Base-by-base conservation (phyloP, 2,888 invertebrate genomes). In the Lamellibrachia columna region DNA sequence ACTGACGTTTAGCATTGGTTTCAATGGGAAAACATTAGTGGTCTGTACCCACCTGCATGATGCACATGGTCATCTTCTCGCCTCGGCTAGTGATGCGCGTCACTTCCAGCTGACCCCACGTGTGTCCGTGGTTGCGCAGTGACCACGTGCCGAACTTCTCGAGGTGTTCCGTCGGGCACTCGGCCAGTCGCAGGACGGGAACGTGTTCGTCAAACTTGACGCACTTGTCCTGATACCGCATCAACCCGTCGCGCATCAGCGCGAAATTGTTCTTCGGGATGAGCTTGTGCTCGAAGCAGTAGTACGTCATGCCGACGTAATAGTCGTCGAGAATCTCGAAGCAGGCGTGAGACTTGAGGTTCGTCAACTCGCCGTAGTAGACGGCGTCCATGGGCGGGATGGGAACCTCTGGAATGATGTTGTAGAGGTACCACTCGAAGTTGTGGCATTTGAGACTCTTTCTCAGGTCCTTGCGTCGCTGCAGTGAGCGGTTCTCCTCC, bases 371-470 rank as follows among this genome's bases (percentile, higher is more conserved):
- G 2, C 95, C 95, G 90, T 94, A 95, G 92, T 92, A 94, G 1
- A 93, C n/a, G 53, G 94, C 93, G 75, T 94, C 92, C 92, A 60
- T 93, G 28, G 94, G 93, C 40, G 95, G 94, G 4, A 92, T 93
- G 28, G 92, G 93, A n/a, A 94, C 90, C 97, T 99, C 99, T 7
- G 94, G 94, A 8, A 94, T 93, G 9, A 94, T 90, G 90, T 94
- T 94, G 75, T 94, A 93, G 60, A 94, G 22, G 92, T 90, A 94
- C 99, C 99, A 99, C 96, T 98, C 98, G 97, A 99, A 99, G 90
- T 91, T 94, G 90, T 93, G 99, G 97, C 99, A 99, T 92, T 98
- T 97, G 93, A 99, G 97, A 93, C 98, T 97, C 94, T 98, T 97
- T 95, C 99, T 97, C 94, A 99, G 97, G 92, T 97, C 97, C 96